Conservation (phyloP, 2,113 vertebrate species). For the Scytalopus superciliaris region DNA sequence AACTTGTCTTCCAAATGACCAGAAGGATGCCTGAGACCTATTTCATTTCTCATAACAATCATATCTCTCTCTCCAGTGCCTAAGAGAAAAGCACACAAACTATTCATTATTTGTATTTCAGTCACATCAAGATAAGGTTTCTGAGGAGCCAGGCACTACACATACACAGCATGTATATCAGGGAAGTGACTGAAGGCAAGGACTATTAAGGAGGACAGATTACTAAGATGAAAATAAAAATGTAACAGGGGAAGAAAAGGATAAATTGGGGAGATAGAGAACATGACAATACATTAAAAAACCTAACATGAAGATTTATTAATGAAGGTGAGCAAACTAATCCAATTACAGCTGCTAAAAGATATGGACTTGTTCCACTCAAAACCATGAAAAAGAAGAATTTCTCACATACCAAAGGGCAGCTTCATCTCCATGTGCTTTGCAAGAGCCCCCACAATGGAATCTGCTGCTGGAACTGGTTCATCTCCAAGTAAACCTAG, state of each 20-base stretch:
- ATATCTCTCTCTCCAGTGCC: slow-evolving; percentile 89
- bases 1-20: slow-evolving; percentile 92
- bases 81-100: slow-evolving; percentile 59
- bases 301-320: neutral
- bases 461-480: slow-evolving; percentile 82
- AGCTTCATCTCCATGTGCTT: slow-evolving; percentile 89
- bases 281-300: neutral
- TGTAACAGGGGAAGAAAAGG: neutral
- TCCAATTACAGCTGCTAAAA: neutral
- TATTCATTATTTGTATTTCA: neutral
- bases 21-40: slow-evolving; percentile 89
- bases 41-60: slow-evolving; percentile 90
- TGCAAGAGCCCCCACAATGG: slow-evolving; percentile 83
- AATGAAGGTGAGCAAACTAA: neutral
- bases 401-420: slow-evolving; percentile 81
- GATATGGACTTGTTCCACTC: neutral
- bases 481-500: slow-evolving; percentile 89
- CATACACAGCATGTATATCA: neutral
- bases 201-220: neutral
- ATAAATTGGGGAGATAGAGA: neutral
- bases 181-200: neutral
- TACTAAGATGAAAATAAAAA: neutral
- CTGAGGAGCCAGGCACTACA: neutral
- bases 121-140: neutral
- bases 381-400: neutral